Percentiles rank a stretch among this genome's conserved stretches.
Conservation (phyloP, 2,888 invertebrate genomes). For the Leistus spinibarbis region DNA sequence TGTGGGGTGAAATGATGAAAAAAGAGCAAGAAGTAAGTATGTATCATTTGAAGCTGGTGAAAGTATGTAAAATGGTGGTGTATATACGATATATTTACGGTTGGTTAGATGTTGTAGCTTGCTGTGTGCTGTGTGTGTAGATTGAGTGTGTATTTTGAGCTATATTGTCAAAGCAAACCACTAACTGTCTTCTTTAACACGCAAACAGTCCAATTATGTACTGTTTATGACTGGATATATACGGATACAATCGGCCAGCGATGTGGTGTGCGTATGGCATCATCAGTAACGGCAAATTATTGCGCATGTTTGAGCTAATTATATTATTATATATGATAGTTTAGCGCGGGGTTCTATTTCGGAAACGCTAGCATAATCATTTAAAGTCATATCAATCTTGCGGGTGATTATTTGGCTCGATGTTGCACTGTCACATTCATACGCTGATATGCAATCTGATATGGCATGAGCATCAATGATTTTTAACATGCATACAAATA, state of each 20-base stretch:
- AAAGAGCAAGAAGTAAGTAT: too few relatives aligned
- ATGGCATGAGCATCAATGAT: too few relatives aligned
- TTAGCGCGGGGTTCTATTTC: constrained; percentile 29
- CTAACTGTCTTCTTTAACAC: constrained; percentile 57
- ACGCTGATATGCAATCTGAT: neutral
- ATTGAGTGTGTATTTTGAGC: constrained; percentile 50
- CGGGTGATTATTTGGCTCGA: constrained; percentile 25
- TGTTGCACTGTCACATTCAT: neutral
- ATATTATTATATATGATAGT: constrained; percentile 40
- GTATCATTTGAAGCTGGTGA: too few relatives aligned
- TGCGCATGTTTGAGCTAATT: constrained; percentile 36
- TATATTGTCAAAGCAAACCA: constrained; percentile 56
- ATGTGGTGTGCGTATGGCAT: neutral
- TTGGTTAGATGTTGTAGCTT: too few relatives aligned
- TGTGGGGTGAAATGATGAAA: too few relatives aligned
- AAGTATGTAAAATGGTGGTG: too few relatives aligned
- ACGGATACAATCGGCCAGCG: constrained; percentile 25
- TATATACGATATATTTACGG: too few relatives aligned
- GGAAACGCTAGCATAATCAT: constrained; percentile 32
- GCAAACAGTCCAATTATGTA: constrained; percentile 57
- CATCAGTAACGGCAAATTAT: constrained; percentile 12
- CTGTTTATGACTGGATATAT: constrained; percentile 52
- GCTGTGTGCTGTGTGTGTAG: constrained; percentile 2
- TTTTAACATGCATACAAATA: too few relatives aligned
- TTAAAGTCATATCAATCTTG: constrained; percentile 39